Evolutionary conservation across 2,113 vertebrate genomes (phyloP), one percentile per base, ranked within the genome.

Genomic region (Tychaedon coryphoeus): DNA sequence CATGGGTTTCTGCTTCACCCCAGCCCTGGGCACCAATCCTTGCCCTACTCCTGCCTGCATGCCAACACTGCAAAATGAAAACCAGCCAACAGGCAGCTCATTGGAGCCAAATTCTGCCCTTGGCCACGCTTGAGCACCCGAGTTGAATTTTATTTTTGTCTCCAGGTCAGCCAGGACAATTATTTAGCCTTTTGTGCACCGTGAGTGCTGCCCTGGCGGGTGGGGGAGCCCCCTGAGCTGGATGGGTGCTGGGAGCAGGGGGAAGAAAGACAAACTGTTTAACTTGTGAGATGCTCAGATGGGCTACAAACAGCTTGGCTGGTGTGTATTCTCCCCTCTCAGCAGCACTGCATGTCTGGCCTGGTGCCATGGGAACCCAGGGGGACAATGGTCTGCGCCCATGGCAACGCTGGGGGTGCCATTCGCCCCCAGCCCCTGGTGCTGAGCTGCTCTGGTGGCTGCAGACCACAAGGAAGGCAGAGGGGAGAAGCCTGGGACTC

Each of bases 311-410:
- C 36, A 88, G 69, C 81, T 61, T 57, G 76, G 90, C 14, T 57
- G 86, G 92, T 83, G 87, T 3, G 33, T 80, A 83, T 86, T 92
- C 91, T 94, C 80, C 88, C 91, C 67, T 72, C 77, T 65, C 58
- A 22, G 73, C 71, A 50, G 47, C 90, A 0, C 86, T 92, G 93
- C 93, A 0, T 97, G 86, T 95, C 97, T 98, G 93, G 75, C 95
- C 92, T 8, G 57, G 97, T 15, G 78, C 98, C 98, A 98, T 99
- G 98, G 98, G 98, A 99, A 98, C 98, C 70, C 57, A 8, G 65
- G 67, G 96, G 98, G 96, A 95, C 93, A 92, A 82, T 77, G 0
- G 93, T 92, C 96, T 97, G 95, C 4, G 88, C 97, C 98, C 95
- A 92, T 97, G 94, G 97, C 96, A 97, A 97, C 97, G 69, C 98